Conservation (phyloP, 2,797 vertebrate species). For the Anas bernieri region DNA sequence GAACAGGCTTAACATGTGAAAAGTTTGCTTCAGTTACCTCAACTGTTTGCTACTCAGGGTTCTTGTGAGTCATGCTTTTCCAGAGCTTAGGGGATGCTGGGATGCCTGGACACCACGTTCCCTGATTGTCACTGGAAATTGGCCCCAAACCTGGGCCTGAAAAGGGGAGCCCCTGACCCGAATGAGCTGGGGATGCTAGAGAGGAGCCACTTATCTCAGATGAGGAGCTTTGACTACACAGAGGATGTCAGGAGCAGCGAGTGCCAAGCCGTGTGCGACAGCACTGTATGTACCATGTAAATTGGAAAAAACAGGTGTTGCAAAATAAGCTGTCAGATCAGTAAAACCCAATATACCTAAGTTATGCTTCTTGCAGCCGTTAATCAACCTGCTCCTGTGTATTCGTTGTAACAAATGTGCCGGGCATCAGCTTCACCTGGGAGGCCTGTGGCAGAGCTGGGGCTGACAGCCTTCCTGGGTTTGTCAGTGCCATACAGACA, state of each 20-base stretch:
- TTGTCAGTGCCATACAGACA: not conserved
- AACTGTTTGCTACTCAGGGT: not conserved
- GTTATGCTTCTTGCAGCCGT: not conserved
- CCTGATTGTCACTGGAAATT: rapidly evolving
- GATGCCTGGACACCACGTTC: rapidly evolving
- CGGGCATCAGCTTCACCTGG: not conserved
- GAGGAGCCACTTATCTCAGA: not conserved
- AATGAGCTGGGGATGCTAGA: not conserved
- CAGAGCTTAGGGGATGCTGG: not conserved
- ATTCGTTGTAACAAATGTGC: not conserved
- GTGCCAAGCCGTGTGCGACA: not conserved
- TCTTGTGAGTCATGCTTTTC: not conserved
- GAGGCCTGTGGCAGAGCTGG: not conserved
- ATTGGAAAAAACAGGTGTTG: not conserved
- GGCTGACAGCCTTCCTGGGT: not conserved
- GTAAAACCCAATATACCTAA: not conserved
- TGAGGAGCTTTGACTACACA: not conserved
- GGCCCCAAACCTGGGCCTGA: not conserved
- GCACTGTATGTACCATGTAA: not conserved
- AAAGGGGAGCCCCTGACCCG: not conserved
- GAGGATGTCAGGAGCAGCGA: rapidly evolving
- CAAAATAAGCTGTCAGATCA: not conserved
- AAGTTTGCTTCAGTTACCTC: not conserved
- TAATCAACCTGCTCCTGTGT: not conserved
- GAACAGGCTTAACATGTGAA: not conserved